Percentiles rank a stretch among this genome's conserved stretches.
Conservation (phyloP, 2,113 vertebrate genomes). For the Tachuris rubrigastra region DNA sequence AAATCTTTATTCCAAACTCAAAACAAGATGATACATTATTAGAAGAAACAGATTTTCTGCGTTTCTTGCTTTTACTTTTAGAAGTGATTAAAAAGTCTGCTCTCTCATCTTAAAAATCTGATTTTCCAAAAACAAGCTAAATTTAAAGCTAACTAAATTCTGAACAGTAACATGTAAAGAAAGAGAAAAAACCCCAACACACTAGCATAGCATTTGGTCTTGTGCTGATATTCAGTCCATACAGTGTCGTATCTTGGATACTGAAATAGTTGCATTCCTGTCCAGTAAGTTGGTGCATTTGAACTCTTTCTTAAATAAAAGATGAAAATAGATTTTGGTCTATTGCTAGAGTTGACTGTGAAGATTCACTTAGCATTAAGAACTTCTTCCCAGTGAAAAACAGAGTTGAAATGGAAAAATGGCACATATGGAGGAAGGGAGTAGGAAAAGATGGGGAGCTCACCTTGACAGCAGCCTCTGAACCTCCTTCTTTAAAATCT, state of each 20-base stretch:
- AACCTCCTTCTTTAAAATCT: conserved; percentile 95
- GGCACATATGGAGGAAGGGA: background rate
- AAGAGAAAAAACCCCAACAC: background rate
- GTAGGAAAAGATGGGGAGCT: conserved; percentile 64
- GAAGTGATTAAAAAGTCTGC: background rate
- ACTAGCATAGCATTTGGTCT: background rate
- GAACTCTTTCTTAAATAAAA: conserved; percentile 79
- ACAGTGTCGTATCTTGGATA: conserved; percentile 41
- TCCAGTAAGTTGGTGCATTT: background rate
- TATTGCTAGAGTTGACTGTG: conserved; percentile 67
- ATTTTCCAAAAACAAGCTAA: background rate
- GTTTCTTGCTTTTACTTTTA: background rate
- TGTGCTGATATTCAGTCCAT: background rate
- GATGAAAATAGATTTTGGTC: conserved; percentile 65
- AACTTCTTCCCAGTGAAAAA: conserved; percentile 70
- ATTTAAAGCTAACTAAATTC: background rate
- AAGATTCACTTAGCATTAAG: conserved; percentile 69
- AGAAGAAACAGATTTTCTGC: background rate
- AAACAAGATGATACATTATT: background rate
- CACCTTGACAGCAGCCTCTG: conserved; percentile 91
- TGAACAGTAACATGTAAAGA: background rate
- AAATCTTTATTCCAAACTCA: background rate
- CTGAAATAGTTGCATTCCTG: conserved; percentile 31
- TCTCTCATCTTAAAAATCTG: background rate
- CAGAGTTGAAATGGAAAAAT: conserved; percentile 54